Evolutionary conservation across 1,140 invertebrate genomes (phyloP), one percentile per base, ranked within the genome.

Genomic region (Lanistes nyassanus): DNA sequence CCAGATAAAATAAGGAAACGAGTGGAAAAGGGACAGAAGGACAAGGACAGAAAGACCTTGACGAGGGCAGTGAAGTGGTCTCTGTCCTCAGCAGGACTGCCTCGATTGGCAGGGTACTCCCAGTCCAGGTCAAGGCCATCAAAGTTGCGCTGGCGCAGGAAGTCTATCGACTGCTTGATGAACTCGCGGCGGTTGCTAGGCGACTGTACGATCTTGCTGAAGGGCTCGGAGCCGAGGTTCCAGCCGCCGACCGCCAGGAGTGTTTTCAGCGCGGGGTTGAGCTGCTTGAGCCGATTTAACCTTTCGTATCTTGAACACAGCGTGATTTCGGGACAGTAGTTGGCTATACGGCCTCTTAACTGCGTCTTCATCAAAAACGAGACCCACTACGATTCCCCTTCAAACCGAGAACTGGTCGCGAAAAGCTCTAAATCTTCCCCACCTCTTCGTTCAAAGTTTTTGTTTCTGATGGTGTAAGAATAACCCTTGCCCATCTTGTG

Each of bases 51-150:
- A 19, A 60, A 16, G 11, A 76, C 94, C 92, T 93, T 91, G 39
- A 97, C 95, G 31, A 98, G 92, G 81, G 92, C 92, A 19, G 95
- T 95, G 87, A 98, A 98, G 88, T 97, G 96, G 80, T 95, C 93
- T 66, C 93, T 93, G 87, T 98, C 97, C 56, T 94, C 93, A 0
- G 95, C 92, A 83, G 96, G 95, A 67, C 96, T 97, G 68, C 98
- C 96, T 36, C 96, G 90, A 86, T 93, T 93, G 0, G 94, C 94
- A 0, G 97, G 97, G 90, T 98, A 98, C 86, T 98, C 96, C 96
- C 96, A 98, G 86, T 98, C 96, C 78, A 98, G 90, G 89, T 98
- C 97, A 29, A 98, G 91, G 11, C 96, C 97, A 89, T 98, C 96
- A 86, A 98, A 98, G 82, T 95, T 94, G 87, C 97, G 95, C 84